Percentiles rank a stretch among this genome's conserved stretches.
These are phyloP conservation scores for Pseudomyrmex concolor DNA, from an alignment of 1,140 invertebrate genomes.

Conservation along the genomic window DNA sequence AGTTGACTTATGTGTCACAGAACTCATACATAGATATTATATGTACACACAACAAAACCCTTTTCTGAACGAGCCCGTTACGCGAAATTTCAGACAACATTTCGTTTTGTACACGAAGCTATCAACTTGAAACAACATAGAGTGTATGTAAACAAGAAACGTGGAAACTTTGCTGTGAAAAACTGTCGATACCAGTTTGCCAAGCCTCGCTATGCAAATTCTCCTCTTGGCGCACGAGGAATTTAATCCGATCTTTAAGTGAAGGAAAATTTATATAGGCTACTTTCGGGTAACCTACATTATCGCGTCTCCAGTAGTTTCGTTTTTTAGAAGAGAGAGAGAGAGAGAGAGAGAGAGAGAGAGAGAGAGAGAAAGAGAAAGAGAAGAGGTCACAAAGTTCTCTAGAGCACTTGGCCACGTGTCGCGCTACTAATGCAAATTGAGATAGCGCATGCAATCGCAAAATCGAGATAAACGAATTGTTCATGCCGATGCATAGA, in stretches of 20 bases:
- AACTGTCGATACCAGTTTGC: conserved; percentile 49
- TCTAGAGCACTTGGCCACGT: not conserved
- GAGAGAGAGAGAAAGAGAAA: not conserved
- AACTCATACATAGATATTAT: not conserved
- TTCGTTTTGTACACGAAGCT: not conserved
- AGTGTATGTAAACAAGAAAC: not conserved
- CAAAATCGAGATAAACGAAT: not conserved
- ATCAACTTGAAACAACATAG: not conserved
- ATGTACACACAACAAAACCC: not conserved
- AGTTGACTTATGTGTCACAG: not conserved
- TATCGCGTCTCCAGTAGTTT: conserved; percentile 2
- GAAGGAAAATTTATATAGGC: conserved; percentile 31
- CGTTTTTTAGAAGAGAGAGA: not conserved
- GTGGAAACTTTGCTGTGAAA: conserved; percentile 29
- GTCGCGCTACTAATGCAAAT: not conserved
- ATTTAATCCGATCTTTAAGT: conserved; percentile 37
- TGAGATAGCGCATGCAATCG: too few species aligned
- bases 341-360: not conserved
- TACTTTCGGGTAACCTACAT: conserved; percentile 11
- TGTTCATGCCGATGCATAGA: not conserved
- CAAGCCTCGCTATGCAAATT: conserved; percentile 16
- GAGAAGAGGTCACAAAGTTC: conserved; percentile 26
- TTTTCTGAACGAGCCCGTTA: not conserved
- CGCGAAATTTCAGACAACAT: not conserved
- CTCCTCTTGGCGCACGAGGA: not conserved